Conservation (phyloP, 1,140 invertebrate genomes). For the Diachasma alloeum region DNA sequence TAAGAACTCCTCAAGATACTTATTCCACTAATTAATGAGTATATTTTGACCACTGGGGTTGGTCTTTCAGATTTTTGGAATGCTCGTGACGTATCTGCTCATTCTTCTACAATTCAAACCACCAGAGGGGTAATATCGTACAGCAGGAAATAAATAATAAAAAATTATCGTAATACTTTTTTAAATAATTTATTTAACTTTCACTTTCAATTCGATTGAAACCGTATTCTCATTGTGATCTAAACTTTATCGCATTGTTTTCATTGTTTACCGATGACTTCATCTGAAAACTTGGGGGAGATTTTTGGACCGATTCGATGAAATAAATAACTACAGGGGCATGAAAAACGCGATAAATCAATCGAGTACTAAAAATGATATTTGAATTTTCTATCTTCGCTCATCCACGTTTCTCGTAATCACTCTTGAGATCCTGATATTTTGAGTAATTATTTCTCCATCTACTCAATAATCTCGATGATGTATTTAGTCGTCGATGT, state of each 20-base stretch:
- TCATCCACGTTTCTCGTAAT: background rate
- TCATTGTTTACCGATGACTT: background rate
- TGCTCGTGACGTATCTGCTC: background rate
- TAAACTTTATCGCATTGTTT: background rate
- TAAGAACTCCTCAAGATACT: background rate
- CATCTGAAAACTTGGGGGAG: background rate
- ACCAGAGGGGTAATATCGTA: background rate
- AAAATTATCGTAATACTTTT: background rate
- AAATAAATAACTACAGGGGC: background rate
- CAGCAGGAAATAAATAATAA: background rate
- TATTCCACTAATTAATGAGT: no score
- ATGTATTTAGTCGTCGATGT: background rate
- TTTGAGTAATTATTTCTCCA: background rate
- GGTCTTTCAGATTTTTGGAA: background rate
- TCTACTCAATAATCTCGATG: background rate
- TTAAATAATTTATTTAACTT: constrained; percentile 3
- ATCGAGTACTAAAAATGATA: background rate
- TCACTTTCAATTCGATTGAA: constrained; percentile 2
- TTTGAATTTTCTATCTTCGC: background rate
- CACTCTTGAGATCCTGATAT: background rate
- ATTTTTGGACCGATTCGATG: background rate
- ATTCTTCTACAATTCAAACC: background rate
- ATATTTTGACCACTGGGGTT: no score
- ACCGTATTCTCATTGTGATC: background rate
- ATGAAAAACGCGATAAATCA: background rate